phyloP scores from a whole-genome alignment of 2,888 invertebrate species.

The Eupithecia tripunctaria region DNA sequence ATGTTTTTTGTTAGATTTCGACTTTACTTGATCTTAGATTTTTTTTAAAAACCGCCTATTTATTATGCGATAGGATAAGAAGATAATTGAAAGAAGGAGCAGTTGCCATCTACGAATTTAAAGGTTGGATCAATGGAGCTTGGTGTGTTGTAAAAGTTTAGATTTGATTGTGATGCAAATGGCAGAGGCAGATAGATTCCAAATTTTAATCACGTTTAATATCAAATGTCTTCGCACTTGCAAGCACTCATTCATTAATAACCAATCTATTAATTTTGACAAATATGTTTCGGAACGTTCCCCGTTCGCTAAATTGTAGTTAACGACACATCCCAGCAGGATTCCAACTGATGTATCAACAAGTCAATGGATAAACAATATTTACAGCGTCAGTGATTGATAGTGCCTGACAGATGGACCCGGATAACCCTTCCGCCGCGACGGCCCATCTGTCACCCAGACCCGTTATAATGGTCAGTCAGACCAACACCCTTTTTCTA shows the following conservation, averaged over 20 bases:
- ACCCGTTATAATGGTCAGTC: conserved; percentile 61
- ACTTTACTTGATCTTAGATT: too few species aligned
- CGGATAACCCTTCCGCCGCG: conserved; percentile 71
- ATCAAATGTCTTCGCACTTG: background rate
- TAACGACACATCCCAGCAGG: conserved; percentile 66
- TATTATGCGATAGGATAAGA: background rate
- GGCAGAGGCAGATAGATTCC: background rate
- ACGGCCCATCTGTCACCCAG: conserved; percentile 72
- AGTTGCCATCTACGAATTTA: background rate
- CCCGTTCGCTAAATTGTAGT: conserved; percentile 53
- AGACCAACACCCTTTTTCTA: conserved; percentile 51
- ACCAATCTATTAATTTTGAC: conserved; percentile 20
- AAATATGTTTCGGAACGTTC: conserved; percentile 29
- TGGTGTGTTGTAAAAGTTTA: background rate
- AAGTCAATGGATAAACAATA: conserved; percentile 73
- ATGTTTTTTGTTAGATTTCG: conserved; percentile 45
- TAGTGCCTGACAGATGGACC: conserved; percentile 75
- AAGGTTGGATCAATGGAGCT: background rate
- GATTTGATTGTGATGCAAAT: background rate
- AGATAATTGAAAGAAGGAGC: background rate
- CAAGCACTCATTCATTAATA: background rate
- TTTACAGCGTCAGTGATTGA: conserved; percentile 77
- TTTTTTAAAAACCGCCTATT: conserved; percentile 17
- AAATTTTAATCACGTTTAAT: background rate
- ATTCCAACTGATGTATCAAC: conserved; percentile 64